phyloP scores from a whole-genome alignment of 2,888 invertebrate genomes.

The Diabrotica balteata region DNA sequence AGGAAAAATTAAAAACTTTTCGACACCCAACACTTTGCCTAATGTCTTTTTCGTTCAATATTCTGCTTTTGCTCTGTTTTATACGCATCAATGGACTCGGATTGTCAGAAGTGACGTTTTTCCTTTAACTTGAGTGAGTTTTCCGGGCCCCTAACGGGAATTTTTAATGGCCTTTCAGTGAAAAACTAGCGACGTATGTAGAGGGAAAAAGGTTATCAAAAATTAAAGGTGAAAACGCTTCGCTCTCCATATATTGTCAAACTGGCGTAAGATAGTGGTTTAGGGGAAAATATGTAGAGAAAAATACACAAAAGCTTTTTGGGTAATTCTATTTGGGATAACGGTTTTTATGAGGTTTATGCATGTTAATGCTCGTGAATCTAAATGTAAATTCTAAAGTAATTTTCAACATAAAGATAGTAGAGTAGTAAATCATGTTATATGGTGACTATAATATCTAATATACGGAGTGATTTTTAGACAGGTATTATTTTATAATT shows the following conservation, averaged over 20 bases:
- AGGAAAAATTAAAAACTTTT: background rate
- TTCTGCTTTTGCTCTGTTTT: constrained; percentile 14
- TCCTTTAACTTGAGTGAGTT: constrained; percentile 17
- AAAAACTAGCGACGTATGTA: constrained; percentile 29
- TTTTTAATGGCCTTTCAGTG: constrained; percentile 34
- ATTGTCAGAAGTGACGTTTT: constrained; percentile 24
- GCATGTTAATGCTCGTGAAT: background rate
- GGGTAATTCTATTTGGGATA: constrained; percentile 17
- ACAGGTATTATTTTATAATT: no score
- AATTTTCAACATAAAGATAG: no score
- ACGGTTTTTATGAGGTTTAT: background rate
- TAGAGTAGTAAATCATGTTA: no score
- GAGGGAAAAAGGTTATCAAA: constrained; percentile 37
- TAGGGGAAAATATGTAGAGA: constrained; percentile 12
- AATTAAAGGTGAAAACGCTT: constrained; percentile 34
- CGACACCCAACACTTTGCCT: constrained; percentile 1
- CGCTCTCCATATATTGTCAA: constrained; percentile 16
- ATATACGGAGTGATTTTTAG: no score
- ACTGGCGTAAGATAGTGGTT: constrained; percentile 24
- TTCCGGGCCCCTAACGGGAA: constrained; percentile 29
- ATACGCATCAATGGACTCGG: constrained; percentile 15
- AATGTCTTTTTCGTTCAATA: constrained; percentile 1
- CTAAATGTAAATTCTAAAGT: background rate
- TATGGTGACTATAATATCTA: no score
- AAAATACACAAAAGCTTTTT: constrained; percentile 23